phyloP scores from a whole-genome alignment of 2,113 vertebrate species.

The Corvus cornix region DNA sequence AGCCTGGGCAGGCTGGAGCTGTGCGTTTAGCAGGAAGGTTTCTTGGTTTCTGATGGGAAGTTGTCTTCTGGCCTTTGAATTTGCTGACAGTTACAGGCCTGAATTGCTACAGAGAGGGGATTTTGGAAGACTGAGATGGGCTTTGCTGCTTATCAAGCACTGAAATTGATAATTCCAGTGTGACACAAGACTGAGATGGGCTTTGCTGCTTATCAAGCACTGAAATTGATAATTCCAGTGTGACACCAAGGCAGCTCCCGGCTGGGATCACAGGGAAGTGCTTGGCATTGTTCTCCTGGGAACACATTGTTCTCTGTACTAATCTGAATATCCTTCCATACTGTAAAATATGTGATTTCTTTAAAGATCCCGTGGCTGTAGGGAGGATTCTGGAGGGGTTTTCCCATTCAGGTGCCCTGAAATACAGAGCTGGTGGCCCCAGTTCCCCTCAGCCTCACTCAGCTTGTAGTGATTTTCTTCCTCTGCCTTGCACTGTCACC shows the following conservation, averaged over 20 bases:
- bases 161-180: neutral
- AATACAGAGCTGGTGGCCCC: neutral
- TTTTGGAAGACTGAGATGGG: neutral
- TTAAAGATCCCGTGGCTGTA: rapidly evolving
- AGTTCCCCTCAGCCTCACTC: neutral
- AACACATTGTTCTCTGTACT: neutral
- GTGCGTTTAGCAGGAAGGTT: neutral
- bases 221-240: neutral
- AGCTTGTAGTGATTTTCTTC: rapidly evolving
- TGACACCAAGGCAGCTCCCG: neutral
- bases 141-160: neutral
- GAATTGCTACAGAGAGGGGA: neutral
- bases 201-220: neutral
- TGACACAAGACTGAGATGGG: neutral
- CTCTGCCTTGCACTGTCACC: rapidly evolving
- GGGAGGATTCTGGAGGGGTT: neutral
- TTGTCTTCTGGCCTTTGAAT: neutral
- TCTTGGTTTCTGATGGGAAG: neutral
- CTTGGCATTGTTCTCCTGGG: neutral
- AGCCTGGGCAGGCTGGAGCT: neutral
- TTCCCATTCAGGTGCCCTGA: neutral
- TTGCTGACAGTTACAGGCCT: neutral
- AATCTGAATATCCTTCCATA: rapidly evolving
- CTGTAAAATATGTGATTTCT: rapidly evolving
- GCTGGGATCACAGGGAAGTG: neutral